A percentile compares a stretch with the other conserved stretches of the same genome.
These are phyloP conservation scores for Brachionus sp. DNA, from an alignment of 1,140 invertebrate genomes.

Conservation along the genomic window DNA sequence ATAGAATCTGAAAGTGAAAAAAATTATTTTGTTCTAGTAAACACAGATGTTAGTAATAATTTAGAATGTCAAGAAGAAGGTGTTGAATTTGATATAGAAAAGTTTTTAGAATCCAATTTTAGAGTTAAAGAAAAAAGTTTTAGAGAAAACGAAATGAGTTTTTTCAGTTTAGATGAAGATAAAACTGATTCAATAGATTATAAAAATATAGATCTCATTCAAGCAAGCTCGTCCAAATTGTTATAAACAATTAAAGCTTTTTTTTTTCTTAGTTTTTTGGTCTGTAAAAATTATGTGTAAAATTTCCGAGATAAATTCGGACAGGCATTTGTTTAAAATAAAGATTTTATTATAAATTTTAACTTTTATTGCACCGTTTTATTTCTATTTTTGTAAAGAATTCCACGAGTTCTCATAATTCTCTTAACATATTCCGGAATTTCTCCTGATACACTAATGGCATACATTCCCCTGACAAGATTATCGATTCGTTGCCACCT, in stretches of 20 bases:
- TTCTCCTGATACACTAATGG: conserved; percentile 47
- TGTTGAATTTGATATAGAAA: conserved; percentile 9
- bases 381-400: neutral
- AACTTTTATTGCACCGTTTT: neutral
- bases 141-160: neutral
- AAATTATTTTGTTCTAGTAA: neutral
- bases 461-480: conserved; percentile 52
- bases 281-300: neutral
- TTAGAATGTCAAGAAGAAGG: neutral
- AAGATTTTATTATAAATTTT: neutral
- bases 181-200: neutral
- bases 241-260: neutral
- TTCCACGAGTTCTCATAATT: neutral
- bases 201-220: conserved; percentile 24
- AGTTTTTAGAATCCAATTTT: conserved; percentile 36
- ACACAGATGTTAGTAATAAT: neutral
- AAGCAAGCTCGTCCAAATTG: neutral
- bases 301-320: neutral
- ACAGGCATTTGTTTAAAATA: neutral
- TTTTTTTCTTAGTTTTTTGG: neutral
- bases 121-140: conserved; percentile 17
- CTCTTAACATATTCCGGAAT: conserved; percentile 22
- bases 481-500: conserved; percentile 92
- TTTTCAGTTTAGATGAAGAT: neutral
- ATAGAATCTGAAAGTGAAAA: neutral